Evolutionary conservation across 2,113 vertebrate species (phyloP).

Genomic region (Petrocephalus zakoni): DNA sequence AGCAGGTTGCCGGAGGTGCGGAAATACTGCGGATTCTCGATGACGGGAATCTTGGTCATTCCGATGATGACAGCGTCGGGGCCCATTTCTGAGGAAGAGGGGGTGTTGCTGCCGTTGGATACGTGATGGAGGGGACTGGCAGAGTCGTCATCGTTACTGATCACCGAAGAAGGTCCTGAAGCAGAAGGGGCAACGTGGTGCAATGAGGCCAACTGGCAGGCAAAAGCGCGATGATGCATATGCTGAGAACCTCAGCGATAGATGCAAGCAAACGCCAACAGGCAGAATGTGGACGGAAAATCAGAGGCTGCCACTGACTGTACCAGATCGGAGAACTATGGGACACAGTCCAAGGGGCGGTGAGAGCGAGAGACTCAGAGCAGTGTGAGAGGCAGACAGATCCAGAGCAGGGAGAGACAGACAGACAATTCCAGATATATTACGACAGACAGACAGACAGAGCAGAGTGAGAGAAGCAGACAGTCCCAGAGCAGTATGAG

Average conservation of each 20-base stretch:
- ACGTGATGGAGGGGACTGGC: slow-evolving; percentile 93
- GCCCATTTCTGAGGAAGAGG: slow-evolving; percentile 86
- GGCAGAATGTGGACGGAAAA: not conserved
- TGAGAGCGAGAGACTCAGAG: not conserved
- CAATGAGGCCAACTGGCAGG: not conserved
- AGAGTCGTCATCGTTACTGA: slow-evolving; percentile 91
- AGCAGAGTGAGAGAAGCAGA: slow-evolving; percentile 9
- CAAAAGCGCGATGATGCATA: not conserved
- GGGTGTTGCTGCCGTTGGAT: slow-evolving; percentile 91
- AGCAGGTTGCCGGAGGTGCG: slow-evolving; percentile 88
- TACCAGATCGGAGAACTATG: not conserved
- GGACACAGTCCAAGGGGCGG: not conserved
- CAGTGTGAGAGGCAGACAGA: not conserved
- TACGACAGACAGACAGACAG: not conserved
- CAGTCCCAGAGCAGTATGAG: slow-evolving; percentile 11
- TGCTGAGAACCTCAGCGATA: not conserved
- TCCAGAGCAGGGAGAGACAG: not conserved
- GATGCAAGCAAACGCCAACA: not conserved
- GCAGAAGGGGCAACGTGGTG: slow-evolving; percentile 19
- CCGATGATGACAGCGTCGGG: slow-evolving; percentile 90
- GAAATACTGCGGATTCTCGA: slow-evolving; percentile 95
- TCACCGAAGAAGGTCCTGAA: slow-evolving; percentile 86
- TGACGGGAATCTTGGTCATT: slow-evolving; percentile 94
- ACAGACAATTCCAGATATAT: not conserved
- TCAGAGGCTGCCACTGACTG: slow-evolving; percentile 26